Evolutionary conservation across 1,140 invertebrate genomes (phyloP).

Genomic region (Cydia fagiglandana): DNA sequence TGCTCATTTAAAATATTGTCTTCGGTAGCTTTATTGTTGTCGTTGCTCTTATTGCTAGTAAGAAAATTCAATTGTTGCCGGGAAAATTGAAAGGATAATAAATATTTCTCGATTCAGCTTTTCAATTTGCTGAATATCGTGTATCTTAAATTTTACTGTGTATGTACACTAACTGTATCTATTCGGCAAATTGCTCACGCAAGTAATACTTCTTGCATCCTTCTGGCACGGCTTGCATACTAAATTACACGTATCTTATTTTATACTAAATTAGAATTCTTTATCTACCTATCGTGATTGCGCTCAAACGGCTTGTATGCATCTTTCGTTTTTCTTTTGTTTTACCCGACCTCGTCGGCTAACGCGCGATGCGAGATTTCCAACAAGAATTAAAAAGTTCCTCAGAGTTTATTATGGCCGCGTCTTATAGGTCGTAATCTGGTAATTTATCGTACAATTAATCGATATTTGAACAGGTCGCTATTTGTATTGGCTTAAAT

Average conservation of each 20-base stretch:
- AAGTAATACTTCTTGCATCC: conserved; percentile 38
- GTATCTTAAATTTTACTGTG: not conserved
- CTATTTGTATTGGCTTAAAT: not conserved
- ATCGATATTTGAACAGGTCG: not conserved
- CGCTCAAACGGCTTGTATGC: conserved; percentile 45
- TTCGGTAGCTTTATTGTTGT: conserved; percentile 8
- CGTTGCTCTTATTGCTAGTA: not conserved
- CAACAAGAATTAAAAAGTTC: conserved; percentile 13
- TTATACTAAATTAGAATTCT: conserved; percentile 59
- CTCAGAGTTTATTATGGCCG: not conserved
- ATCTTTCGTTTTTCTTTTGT: conserved; percentile 40
- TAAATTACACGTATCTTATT: conserved; percentile 40
- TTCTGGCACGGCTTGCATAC: conserved; percentile 47
- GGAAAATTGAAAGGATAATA: not conserved
- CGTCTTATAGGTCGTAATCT: not conserved
- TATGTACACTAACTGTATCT: not conserved
- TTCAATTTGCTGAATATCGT: not conserved
- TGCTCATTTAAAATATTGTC: conserved; percentile 25
- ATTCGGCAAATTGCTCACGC: not conserved
- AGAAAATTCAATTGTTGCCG: conserved; percentile 7
- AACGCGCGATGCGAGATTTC: not conserved
- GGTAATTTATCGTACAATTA: not conserved
- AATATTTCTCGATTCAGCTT: not conserved
- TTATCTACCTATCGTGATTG: conserved; percentile 49
- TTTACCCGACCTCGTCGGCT: not conserved